A percentile compares a stretch with the other conserved stretches of the same genome.
phyloP scores from a whole-genome alignment of 2,888 invertebrate species.

The Phlogophora meticulosa region DNA sequence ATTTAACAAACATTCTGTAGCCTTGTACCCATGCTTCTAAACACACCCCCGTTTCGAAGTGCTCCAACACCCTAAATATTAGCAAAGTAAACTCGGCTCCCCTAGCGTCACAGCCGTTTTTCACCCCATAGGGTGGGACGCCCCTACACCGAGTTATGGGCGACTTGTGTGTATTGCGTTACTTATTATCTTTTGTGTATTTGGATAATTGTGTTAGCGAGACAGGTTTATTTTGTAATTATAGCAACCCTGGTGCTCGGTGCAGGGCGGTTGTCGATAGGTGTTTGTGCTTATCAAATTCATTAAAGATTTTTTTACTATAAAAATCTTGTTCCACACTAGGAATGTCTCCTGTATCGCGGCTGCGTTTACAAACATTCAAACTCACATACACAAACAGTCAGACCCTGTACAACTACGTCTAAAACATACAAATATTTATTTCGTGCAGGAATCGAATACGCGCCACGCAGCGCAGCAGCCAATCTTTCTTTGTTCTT shows the following conservation, averaged over 20 bases:
- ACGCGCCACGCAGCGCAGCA: no score
- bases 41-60: slow-evolving; percentile 29
- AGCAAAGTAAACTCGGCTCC: slow-evolving; percentile 45
- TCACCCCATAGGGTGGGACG: slow-evolving; percentile 22
- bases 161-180: slow-evolving; percentile 27
- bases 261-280: no score
- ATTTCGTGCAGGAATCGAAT: no score
- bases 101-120: slow-evolving; percentile 29
- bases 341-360: no score
- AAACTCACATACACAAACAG: no score
- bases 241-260: neutral
- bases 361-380: no score
- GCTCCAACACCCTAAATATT: slow-evolving; percentile 44
- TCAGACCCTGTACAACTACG: no score
- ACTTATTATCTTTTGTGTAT: slow-evolving; percentile 31
- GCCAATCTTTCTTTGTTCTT: no score
- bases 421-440: no score
- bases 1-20: neutral
- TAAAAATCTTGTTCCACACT: no score
- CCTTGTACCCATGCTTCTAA: slow-evolving; percentile 1
- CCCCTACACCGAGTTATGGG: slow-evolving; percentile 35
- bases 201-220: slow-evolving; percentile 29
- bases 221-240: slow-evolving; percentile 15
- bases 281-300: no score
- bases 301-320: no score